These are phyloP conservation scores for Daphoenositta chrysoptera DNA, from an alignment of 2,113 vertebrate genomes.

Conservation along the genomic window DNA sequence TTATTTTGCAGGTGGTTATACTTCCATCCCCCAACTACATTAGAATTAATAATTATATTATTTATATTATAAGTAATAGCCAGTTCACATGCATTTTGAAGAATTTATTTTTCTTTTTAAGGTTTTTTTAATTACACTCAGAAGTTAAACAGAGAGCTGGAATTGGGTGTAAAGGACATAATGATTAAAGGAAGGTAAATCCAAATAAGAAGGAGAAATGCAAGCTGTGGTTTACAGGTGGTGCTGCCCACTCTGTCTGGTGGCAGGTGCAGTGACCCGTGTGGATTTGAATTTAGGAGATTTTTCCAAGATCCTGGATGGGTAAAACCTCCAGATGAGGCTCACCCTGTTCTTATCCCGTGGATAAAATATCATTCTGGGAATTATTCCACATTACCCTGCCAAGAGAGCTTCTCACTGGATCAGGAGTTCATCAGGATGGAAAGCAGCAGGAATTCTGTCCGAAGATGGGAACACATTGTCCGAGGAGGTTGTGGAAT, in stretches of 20 bases:
- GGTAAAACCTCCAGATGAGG: background rate
- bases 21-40: background rate
- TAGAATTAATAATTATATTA: background rate
- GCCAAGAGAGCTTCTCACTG: background rate
- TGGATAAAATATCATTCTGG: background rate
- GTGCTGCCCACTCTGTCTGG: background rate
- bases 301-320: background rate
- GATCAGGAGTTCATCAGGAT: background rate
- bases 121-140: background rate
- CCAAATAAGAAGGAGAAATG: background rate
- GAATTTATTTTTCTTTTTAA: background rate
- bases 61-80: background rate
- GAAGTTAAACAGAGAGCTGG: background rate
- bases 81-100: background rate
- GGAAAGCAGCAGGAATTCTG: background rate
- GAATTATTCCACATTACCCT: background rate
- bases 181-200: background rate
- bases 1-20: background rate
- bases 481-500: background rate
- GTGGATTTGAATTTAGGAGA: background rate
- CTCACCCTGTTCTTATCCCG: background rate
- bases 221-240: background rate
- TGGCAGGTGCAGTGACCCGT: background rate
- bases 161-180: background rate
- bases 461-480: background rate